These are phyloP conservation scores for Coleophora flavipennella DNA, from an alignment of 2,888 invertebrate species.

Conservation along the genomic window DNA sequence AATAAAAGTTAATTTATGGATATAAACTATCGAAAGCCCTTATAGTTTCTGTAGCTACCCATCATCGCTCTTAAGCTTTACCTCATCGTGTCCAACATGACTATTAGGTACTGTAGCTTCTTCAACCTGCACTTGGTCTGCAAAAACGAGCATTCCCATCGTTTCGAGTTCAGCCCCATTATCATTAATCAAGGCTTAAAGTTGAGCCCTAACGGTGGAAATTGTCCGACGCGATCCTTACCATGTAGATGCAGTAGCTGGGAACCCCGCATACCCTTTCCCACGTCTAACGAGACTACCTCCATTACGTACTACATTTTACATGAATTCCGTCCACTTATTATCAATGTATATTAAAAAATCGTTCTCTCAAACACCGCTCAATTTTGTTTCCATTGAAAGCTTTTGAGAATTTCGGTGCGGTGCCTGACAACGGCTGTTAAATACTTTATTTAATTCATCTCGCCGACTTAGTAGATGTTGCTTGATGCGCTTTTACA, in stretches of 20 bases:
- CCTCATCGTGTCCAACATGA: constrained; percentile 34
- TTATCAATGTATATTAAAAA: constrained; percentile 68
- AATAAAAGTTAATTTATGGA: too few relatives aligned
- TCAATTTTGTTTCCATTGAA: constrained; percentile 66
- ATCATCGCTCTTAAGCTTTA: constrained; percentile 9
- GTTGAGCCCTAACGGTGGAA: constrained; percentile 61
- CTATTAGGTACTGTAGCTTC: constrained; percentile 40
- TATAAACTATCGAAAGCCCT: neutral
- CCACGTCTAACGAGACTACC: constrained; percentile 69
- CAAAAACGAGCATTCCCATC: constrained; percentile 60
- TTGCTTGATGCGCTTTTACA: constrained; percentile 54
- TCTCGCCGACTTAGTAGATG: constrained; percentile 53
- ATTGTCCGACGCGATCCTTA: constrained; percentile 51
- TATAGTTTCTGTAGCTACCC: neutral
- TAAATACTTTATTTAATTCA: constrained; percentile 64
- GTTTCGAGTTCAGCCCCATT: constrained; percentile 50
- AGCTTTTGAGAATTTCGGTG: constrained; percentile 56
- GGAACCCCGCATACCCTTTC: constrained; percentile 36
- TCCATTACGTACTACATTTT: constrained; percentile 62
- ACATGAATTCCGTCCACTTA: constrained; percentile 62
- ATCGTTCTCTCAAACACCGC: constrained; percentile 51
- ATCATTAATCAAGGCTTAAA: constrained; percentile 61
- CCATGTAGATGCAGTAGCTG: constrained; percentile 40
- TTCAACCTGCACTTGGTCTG: constrained; percentile 26
- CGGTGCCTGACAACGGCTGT: constrained; percentile 43